Evolutionary conservation across 2,113 vertebrate species (phyloP).

Genomic region (Callocephalon fimbriatum): DNA sequence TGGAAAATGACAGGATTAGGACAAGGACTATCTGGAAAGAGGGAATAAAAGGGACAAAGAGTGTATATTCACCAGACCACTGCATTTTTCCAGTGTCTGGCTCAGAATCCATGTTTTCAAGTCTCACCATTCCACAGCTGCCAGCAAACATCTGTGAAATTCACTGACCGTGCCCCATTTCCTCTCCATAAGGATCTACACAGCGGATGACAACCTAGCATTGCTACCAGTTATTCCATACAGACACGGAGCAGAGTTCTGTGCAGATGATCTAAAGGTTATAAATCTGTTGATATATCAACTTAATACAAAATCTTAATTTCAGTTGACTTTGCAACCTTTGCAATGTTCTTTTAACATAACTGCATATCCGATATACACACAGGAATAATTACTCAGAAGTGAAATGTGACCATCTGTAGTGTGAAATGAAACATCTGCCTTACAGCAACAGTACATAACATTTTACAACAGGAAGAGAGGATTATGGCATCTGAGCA

Average conservation of each 20-base stretch:
- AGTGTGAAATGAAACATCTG: constrained; percentile 41
- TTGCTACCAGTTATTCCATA: background rate
- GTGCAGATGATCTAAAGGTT: background rate
- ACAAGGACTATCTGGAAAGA: background rate
- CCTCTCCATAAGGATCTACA: background rate
- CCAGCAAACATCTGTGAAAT: background rate
- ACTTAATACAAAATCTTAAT: background rate
- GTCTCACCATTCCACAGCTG: background rate
- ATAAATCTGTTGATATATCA: background rate
- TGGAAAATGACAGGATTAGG: background rate
- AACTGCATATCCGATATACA: background rate
- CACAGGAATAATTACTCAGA: background rate
- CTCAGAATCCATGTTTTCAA: background rate
- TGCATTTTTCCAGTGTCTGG: background rate
- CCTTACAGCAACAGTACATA: background rate
- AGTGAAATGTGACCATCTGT: constrained; percentile 3
- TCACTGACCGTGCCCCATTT: background rate
- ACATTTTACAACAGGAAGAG: constrained; percentile 29
- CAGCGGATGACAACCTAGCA: background rate
- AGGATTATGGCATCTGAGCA: constrained; percentile 27
- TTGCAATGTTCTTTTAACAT: background rate
- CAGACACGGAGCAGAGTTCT: background rate
- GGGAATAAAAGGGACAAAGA: background rate
- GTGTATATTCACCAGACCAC: background rate
- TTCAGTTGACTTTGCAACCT: background rate